Evolutionary conservation across 2,888 invertebrate genomes (phyloP).

Genomic region (Tinea pellionella): DNA sequence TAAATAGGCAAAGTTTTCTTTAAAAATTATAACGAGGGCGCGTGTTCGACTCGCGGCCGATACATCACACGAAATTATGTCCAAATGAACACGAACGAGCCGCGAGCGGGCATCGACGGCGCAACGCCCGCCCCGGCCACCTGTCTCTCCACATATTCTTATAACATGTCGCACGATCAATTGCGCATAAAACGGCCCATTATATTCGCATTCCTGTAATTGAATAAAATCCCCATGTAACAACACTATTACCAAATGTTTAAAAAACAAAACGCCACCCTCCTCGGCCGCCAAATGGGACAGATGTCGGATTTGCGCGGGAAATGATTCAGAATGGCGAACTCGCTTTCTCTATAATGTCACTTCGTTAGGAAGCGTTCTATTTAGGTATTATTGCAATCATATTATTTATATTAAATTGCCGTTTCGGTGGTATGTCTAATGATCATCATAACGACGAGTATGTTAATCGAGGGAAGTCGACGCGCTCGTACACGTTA

Average conservation of each 20-base stretch:
- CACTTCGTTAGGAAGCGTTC: not conserved
- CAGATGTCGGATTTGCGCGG: constrained; percentile 56
- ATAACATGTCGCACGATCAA: not conserved
- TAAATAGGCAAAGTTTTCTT: not conserved
- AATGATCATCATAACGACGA: too few species aligned
- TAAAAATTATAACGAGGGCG: not conserved
- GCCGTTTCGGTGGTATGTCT: too few species aligned
- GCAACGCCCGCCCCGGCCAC: too few species aligned
- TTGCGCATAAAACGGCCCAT: not conserved
- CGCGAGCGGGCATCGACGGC: too few species aligned
- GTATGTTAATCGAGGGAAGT: too few species aligned
- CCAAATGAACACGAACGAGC: not conserved
- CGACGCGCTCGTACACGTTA: not conserved
- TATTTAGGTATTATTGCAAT: too few species aligned
- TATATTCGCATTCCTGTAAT: not conserved
- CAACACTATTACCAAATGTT: not conserved
- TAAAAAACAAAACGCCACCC: constrained; percentile 25
- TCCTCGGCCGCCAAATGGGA: constrained; percentile 40
- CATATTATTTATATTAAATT: too few species aligned
- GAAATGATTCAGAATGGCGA: not conserved
- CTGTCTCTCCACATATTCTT: too few species aligned
- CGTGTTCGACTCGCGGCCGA: not conserved
- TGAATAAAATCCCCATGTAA: not conserved
- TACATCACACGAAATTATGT: not conserved
- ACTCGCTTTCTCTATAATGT: not conserved